Base-by-base conservation (phyloP, 2,888 invertebrate genomes). In the Mesorhabditis belari region DNA sequence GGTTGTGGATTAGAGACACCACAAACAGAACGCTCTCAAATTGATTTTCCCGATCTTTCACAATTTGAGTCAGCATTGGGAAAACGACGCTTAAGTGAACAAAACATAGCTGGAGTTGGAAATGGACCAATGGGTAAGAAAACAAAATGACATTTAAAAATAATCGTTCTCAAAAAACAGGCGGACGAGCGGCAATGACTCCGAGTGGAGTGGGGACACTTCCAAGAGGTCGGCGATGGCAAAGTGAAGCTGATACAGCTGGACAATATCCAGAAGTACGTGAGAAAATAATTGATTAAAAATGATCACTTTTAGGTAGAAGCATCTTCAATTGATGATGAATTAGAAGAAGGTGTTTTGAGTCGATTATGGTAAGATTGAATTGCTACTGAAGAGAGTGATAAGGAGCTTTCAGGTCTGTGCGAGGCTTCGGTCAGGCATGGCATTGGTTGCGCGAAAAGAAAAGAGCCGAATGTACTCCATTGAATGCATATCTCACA, bases 371-470 rank as follows among this genome's bases (percentile, higher is more conserved):
- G 94, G 93, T 35, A 3, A 54, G 23, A 24, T n/a, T n/a, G n/a
- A n/a, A n/a, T n/a, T n/a, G n/a, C n/a, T n/a, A n/a, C n/a, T n/a
- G n/a, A 51, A 12, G 93, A 93, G 84, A 84, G 94, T 80, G 92
- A 92, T 84, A 92, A 92, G 92, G 91, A 85, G 91, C 91, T 57
- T 84, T 92, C 76, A 94, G 94, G 93, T 90, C 91, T 57, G 89
- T 90, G 88, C 87, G 90, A 75, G 93, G 93, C 57, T 94, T 93
- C 85, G 91, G 93, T 55, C 95, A 96, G 85, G 92, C 94, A n/a
- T 95, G 94, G 86, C 93, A 94, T 84, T 91, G 94, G 85, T 93
- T 96, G 90, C 92, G 94, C 84, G 96, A 96, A 84, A 91, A 90
- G 81, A 88, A 90, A 81, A 86, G 95, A 74, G 92, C 91, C 77